Evolutionary conservation across 1,140 invertebrate species (phyloP), one percentile per base, ranked within the genome.

Genomic region (Vollenhovia emeryi): DNA sequence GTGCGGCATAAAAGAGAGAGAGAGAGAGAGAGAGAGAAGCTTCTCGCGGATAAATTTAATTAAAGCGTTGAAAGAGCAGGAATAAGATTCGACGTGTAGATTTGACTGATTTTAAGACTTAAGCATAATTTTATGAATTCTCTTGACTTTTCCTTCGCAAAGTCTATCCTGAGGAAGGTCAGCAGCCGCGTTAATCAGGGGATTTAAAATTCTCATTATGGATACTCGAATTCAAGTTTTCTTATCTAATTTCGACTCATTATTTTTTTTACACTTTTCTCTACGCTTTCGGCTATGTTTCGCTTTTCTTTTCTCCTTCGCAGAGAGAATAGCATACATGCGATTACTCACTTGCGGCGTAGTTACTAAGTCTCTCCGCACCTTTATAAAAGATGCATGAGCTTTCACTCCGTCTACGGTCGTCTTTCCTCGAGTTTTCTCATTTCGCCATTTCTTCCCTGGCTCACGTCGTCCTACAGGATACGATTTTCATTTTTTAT

Each of bases 311-410:
- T 30, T 48, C 27, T 52, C 6, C 52, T 36, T 27, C 30, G 48
- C 24, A 55, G 50, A 75, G 59, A 66, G 66, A 82, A 43, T 27
- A 36, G 27, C 66, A 74, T 83, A 27, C 36, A 62, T 36, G 45
- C 84, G 84, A 89, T 90, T 87, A 87, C 68, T 71, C 43, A 40
- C 43, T 80, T 45, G 36, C 52, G 74, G 48, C 71, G 30, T 69
- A 68, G 76, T 68, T 80, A 64, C 57, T 18, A 66, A 68, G 62
- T 79, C 21, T 40, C 43, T 69, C 21, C 13, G 33, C 48, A 33
- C 36, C 27, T 89, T 89, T 86, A 90, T 91, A 86, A 91, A 91
- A 89, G 60, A 91, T 89, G 73, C 68, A 89, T 62, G 78, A 88
- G 87, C 64, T 82, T 76, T 86, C 85, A 86, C 75, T 62, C 30